These are phyloP conservation scores for Graptemys geographica DNA, from an alignment of 2,797 vertebrate species.

Conservation along the genomic window DNA sequence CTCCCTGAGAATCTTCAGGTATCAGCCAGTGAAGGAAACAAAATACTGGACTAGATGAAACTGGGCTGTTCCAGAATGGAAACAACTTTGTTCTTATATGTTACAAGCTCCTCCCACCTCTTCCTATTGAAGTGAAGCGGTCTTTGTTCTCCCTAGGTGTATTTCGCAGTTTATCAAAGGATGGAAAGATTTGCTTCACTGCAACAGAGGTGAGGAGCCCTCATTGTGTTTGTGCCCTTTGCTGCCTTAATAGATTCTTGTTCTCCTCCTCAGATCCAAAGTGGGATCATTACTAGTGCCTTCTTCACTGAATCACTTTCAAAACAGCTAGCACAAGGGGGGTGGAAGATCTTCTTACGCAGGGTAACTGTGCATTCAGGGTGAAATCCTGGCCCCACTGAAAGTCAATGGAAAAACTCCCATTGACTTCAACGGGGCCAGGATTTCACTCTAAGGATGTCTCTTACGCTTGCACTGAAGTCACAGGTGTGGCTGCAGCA, in stretches of 20 bases:
- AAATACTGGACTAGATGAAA: background rate
- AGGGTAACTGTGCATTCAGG: background rate
- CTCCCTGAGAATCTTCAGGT: slow-evolving; percentile 35
- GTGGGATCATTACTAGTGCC: background rate
- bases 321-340: background rate
- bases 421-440: background rate
- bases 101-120: background rate
- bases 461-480: background rate
- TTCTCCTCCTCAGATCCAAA: background rate
- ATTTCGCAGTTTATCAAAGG: slow-evolving; percentile 78
- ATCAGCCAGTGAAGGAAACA: background rate
- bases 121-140: background rate
- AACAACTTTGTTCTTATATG: background rate
- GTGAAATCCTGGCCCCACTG: background rate
- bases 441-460: background rate
- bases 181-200: slow-evolving; percentile 57
- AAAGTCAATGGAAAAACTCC: background rate
- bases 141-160: slow-evolving; percentile 65
- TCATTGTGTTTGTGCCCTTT: background rate
- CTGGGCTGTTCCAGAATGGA: background rate
- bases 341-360: background rate
- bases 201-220: slow-evolving; percentile 73
- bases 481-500: background rate
- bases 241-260: background rate
- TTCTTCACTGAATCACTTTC: background rate